phyloP scores from a whole-genome alignment of 2,113 vertebrate genomes.

The Zosterops borbonicus region DNA sequence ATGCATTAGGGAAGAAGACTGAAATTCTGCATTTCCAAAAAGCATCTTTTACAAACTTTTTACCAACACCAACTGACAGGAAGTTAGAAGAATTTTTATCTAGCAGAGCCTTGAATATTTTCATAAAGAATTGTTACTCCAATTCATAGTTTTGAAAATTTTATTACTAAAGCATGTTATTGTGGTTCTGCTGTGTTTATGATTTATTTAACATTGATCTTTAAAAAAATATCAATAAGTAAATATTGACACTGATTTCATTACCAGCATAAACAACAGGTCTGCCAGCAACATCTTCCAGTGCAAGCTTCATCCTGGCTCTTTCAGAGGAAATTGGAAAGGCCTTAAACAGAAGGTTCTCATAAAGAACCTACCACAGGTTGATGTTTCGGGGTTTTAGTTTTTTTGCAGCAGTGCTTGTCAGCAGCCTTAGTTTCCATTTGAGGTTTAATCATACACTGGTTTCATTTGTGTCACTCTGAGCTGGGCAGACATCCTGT shows the following conservation, averaged over 20 bases:
- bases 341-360: constrained; percentile 33
- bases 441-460: constrained; percentile 3
- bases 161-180: background rate
- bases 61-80: background rate
- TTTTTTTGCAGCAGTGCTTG: constrained; percentile 35
- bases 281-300: constrained; percentile 15
- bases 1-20: background rate
- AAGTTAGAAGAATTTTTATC: background rate
- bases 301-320: constrained; percentile 7
- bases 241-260: background rate
- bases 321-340: constrained; percentile 15
- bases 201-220: background rate
- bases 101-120: background rate
- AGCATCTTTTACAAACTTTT: background rate
- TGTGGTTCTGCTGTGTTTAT: constrained; percentile 11
- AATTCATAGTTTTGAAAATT: background rate
- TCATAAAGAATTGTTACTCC: background rate
- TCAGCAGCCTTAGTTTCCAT: constrained; percentile 31
- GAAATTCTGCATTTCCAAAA: background rate
- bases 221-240: background rate
- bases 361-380: constrained; percentile 16
- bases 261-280: constrained; percentile 39
- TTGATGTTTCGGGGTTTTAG: background rate
- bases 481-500: constrained; percentile 47
- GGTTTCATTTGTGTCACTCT: constrained; percentile 55